Evolutionary conservation across 2,113 vertebrate genomes (phyloP).

Genomic region (Fregetta grallaria): DNA sequence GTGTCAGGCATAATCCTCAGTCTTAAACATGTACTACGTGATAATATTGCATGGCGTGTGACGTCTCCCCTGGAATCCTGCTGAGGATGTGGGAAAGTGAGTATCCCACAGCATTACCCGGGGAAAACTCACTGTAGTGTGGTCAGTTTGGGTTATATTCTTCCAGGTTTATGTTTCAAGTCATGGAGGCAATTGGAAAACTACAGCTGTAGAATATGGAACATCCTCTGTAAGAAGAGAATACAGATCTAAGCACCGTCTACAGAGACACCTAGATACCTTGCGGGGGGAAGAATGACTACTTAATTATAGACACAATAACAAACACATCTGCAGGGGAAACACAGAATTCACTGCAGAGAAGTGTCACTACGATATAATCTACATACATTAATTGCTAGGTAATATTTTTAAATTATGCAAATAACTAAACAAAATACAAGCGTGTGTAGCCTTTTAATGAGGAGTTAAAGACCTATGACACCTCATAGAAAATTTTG

Average conservation of each 20-base stretch:
- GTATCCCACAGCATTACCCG: too few species aligned
- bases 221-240: not conserved
- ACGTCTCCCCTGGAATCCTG: not conserved
- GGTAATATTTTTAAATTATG: slow-evolving; percentile 27
- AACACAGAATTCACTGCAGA: not conserved
- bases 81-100: not conserved
- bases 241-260: not conserved
- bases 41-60: not conserved
- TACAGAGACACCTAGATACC: not conserved
- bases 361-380: not conserved
- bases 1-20: not conserved
- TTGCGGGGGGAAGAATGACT: not conserved
- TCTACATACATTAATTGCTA: slow-evolving; percentile 1
- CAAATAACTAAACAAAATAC: slow-evolving; percentile 1
- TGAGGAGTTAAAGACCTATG: not conserved
- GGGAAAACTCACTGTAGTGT: too few species aligned
- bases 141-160: not conserved
- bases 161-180: not conserved
- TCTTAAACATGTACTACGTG: not conserved
- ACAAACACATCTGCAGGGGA: slow-evolving; percentile 6
- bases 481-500: not conserved
- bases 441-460: not conserved
- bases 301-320: slow-evolving; percentile 28
- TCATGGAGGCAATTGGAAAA: not conserved
- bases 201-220: not conserved